Percentiles rank a stretch among this genome's conserved stretches.
Evolutionary conservation across 2,888 invertebrate genomes (phyloP).

Genomic region (Melanargia galathea): DNA sequence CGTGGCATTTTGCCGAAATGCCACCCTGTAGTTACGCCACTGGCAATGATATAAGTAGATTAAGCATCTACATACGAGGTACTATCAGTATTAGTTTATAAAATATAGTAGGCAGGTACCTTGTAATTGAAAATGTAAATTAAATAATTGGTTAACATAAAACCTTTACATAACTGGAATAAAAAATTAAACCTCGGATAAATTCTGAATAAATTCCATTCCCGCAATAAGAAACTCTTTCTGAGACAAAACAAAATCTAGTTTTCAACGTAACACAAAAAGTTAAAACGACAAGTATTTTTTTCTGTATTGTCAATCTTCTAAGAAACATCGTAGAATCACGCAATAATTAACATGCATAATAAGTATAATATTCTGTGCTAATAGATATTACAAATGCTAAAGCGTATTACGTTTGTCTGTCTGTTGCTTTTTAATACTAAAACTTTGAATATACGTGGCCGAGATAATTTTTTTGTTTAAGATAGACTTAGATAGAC

Average conservation of each 20-base stretch:
- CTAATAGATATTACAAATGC: background rate
- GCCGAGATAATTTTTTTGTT: too few species aligned
- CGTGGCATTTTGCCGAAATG: too few species aligned
- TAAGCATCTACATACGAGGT: too few species aligned
- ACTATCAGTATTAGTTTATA: too few species aligned
- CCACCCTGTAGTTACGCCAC: too few species aligned
- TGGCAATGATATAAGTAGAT: too few species aligned
- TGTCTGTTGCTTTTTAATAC: background rate
- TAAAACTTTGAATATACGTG: background rate
- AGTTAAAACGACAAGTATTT: background rate
- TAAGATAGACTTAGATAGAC: too few species aligned
- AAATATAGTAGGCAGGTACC: too few species aligned
- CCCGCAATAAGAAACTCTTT: background rate
- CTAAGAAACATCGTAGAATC: conserved; percentile 1
- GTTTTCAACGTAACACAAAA: background rate
- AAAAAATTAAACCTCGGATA: background rate
- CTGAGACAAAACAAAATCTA: background rate
- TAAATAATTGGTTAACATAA: background rate
- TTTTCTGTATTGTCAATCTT: conserved; percentile 19
- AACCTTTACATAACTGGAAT: background rate
- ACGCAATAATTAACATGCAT: conserved; percentile 24
- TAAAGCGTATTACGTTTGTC: background rate
- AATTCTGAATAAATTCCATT: background rate
- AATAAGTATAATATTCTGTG: conserved; percentile 28
- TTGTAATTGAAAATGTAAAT: too few species aligned